Conservation (phyloP, 2,888 invertebrate genomes). For the Pseudanteris insignis region DNA sequence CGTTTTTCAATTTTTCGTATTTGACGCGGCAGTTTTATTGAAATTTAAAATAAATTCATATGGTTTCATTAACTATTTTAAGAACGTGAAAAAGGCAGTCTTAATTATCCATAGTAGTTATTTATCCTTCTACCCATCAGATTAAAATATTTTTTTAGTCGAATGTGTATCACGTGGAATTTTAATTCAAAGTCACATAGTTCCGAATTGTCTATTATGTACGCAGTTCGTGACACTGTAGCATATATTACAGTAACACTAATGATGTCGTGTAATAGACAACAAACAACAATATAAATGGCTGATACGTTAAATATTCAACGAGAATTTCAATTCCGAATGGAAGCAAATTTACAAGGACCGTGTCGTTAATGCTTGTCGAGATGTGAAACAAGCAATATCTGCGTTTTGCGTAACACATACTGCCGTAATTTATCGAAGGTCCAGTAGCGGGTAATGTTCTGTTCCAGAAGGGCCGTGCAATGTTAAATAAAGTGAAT, state of each 20-base stretch:
- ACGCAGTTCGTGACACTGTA: neutral
- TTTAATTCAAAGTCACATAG: too few relatives aligned
- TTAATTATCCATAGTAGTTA: too few relatives aligned
- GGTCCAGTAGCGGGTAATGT: constrained; percentile 36
- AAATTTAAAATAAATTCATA: too few relatives aligned
- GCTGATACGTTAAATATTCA: constrained; percentile 23
- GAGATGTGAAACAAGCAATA: constrained; percentile 43
- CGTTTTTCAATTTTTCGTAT: too few relatives aligned
- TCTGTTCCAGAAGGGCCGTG: constrained; percentile 31
- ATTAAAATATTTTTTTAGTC: too few relatives aligned
- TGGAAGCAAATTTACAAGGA: constrained; percentile 38
- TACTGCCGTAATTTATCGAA: constrained; percentile 40
- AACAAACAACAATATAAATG: constrained; percentile 11
- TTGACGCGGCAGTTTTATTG: too few relatives aligned
- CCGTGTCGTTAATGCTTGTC: constrained; percentile 34
- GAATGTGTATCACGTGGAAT: too few relatives aligned
- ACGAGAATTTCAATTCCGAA: constrained; percentile 41
- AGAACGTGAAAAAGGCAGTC: too few relatives aligned
- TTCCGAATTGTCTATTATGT: too few relatives aligned
- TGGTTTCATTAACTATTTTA: too few relatives aligned
- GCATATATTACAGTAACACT: neutral
- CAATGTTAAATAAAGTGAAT: constrained; percentile 43
- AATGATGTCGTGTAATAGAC: constrained; percentile 8
- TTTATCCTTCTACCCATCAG: too few relatives aligned
- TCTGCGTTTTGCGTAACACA: constrained; percentile 32